Evolutionary conservation across 2,888 invertebrate genomes (phyloP).

Genomic region (Chrysina gloriosa): DNA sequence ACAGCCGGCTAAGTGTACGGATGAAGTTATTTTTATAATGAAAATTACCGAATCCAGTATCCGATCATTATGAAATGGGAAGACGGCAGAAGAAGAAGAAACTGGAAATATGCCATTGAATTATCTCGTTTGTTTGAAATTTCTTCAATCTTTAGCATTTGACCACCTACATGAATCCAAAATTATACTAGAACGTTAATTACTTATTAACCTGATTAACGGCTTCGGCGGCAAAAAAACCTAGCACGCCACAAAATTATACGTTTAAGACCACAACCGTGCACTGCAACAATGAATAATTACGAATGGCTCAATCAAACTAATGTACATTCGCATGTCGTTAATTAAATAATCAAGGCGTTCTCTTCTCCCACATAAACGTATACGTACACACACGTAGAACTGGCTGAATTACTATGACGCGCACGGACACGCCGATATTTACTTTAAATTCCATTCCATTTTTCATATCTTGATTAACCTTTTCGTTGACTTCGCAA

Average conservation of each 20-base stretch:
- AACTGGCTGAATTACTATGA: constrained; percentile 7
- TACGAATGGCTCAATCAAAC: constrained; percentile 6
- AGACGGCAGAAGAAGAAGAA: too few species aligned
- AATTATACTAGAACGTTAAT: neutral
- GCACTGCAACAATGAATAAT: neutral
- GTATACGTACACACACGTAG: neutral
- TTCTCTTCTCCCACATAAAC: neutral
- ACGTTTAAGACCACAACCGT: neutral
- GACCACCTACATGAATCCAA: too few species aligned
- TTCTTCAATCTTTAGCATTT: too few species aligned
- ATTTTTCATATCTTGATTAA: constrained; percentile 52
- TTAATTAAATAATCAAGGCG: constrained; percentile 16
- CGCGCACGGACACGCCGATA: constrained; percentile 19
- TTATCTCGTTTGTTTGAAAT: too few species aligned
- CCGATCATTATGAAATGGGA: too few species aligned
- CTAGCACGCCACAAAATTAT: neutral
- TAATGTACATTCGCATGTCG: constrained; percentile 31
- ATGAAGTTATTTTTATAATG: too few species aligned
- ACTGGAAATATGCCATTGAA: too few species aligned
- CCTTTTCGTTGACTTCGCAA: constrained; percentile 50
- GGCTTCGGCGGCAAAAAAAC: neutral
- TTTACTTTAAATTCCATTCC: constrained; percentile 45
- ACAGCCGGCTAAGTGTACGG: too few species aligned
- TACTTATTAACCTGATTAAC: constrained; percentile 14
- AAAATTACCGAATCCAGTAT: too few species aligned